Percentiles rank a stretch among this genome's conserved stretches.
Evolutionary conservation across 2,113 vertebrate genomes (phyloP).

Genomic region (Melanerpes aurifrons): DNA sequence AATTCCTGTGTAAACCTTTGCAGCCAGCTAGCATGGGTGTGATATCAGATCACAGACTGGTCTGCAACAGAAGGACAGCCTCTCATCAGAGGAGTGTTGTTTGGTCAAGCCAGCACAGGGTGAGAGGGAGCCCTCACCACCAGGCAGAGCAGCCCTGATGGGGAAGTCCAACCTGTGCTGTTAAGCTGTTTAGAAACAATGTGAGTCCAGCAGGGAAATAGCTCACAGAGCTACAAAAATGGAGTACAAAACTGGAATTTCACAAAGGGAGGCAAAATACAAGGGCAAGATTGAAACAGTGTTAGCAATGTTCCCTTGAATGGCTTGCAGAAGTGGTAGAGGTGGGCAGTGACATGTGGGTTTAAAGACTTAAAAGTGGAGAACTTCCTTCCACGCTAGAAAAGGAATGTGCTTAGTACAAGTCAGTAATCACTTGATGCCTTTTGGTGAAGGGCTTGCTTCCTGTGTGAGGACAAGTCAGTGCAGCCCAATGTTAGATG

Average conservation of each 20-base stretch:
- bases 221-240: background rate
- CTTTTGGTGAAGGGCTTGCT: background rate
- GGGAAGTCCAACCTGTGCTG: background rate
- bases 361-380: background rate
- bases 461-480: background rate
- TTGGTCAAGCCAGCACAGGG: background rate
- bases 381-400: background rate
- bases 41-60: background rate
- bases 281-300: background rate
- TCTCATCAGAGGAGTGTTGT: background rate
- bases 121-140: background rate
- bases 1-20: background rate
- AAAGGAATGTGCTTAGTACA: background rate
- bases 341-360: background rate
- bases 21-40: background rate
- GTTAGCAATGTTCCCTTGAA: background rate
- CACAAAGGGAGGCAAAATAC: background rate
- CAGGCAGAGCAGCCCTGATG: background rate
- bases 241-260: background rate
- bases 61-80: background rate
- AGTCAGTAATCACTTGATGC: accelerated
- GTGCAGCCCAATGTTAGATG: background rate
- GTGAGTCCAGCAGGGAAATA: background rate
- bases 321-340: background rate
- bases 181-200: background rate